Evolutionary conservation across 2,113 vertebrate genomes (phyloP), one percentile per base, ranked within the genome.

Genomic region (Anseranas semipalmata): DNA sequence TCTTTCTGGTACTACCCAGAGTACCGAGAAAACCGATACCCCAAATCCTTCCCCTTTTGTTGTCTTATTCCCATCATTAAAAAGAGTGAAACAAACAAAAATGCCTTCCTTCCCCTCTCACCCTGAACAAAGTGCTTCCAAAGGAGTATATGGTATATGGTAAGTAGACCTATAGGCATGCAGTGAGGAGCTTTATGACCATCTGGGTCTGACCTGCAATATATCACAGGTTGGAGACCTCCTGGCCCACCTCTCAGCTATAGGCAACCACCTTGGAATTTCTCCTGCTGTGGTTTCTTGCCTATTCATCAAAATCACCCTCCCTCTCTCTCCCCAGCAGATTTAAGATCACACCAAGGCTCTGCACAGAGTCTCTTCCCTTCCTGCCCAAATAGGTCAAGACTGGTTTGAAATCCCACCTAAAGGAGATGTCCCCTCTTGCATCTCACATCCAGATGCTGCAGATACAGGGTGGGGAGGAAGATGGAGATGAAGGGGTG

Each of bases 381-480:
- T 67, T 76, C 39, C 10, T 6, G 18, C 24, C 33, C 45, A 66
- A 68, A 70, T 0, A 72, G 24, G 12, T 45, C 10, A 21, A 12
- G 12, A 12, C 8, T 20, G 9, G 15, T 59, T 85, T 76, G 12
- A 90, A 87, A 70, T 63, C 16, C 60, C 48, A 71, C 32, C 24
- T 27, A 41, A 80, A 62, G 70, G 2, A 22, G 0, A 0, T 8
- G 2, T 27, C 7, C 52, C 46, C 10, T 50, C 6, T 3, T 39
- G 10, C 10, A 27, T 52, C 63, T 77, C 58, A 13, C 35, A 79
- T 10, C 24, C 41, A 76, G 45, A 70, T 39, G 21, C 41, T 84
- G 53, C 35, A 74, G 48, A 50, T 33, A 72, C 0, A 2, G 10
- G 10, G 24, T n/a, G 24, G 73, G 62, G 74, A 79, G 32, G 14